Base-by-base conservation (phyloP, 1,140 invertebrate species). In the Patella vulgata region DNA sequence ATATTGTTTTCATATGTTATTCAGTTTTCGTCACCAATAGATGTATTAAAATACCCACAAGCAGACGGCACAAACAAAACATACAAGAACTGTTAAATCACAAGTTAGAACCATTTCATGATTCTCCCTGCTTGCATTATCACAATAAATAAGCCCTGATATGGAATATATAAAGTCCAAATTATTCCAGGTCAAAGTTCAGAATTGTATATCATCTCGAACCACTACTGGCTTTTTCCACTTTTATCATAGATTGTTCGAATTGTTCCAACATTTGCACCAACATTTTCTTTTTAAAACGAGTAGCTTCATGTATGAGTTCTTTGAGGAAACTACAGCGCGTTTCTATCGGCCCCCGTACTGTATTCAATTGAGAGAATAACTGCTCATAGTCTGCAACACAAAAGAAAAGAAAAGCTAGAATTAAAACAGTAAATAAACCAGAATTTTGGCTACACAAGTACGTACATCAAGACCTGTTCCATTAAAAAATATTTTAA, bases 211-310 rank as follows among this genome's bases (percentile, higher is more conserved):
- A 36, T 36, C 33, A 36, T 36, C 33, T 36, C 6, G 14, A 54
- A 27, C 44, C 28, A 42, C n/a, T n/a, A n/a, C 59, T 58, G n/a
- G 42, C 39, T 28, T 25, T 48, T 33, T 77, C 72, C 3, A 27
- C 27, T 54, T 66, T 60, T 12, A 78, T 43, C 39, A 82, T 27
- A 9, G 66, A 68, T 25, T 75, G 64, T 64, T 80, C 70, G 64
- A 72, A 83, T 52, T 82, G 69, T 75, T 82, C 75, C 12, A 84
- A 57, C 59, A 87, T 71, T 63, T 85, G 85, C 43, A 91, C 90
- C 71, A 95, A 86, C 68, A 88, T 87, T 71, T 90, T 89, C 50
- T 92, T 87, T 80, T 94, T 93, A 82, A 94, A 95, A 50, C 93
- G 87, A 59, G 89, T 77, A 11, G 91, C 91, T 85, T 94, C 93